phyloP scores from a whole-genome alignment of 2,888 invertebrate genomes.

The Metacarcinus magister region DNA sequence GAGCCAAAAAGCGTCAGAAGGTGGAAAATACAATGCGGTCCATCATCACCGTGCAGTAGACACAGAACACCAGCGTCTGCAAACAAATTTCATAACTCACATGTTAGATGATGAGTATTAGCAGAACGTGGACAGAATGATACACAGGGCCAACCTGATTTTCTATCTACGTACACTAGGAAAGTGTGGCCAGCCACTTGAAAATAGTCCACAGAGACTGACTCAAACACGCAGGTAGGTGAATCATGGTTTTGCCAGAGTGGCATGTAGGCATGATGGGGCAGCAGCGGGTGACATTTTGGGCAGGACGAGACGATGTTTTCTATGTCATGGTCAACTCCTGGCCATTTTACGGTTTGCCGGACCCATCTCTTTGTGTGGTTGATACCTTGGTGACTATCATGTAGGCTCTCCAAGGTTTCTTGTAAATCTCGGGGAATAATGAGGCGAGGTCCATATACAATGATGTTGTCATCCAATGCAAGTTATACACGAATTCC shows the following conservation, averaged over 20 bases:
- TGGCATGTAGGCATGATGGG: neutral
- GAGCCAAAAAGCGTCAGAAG: neutral
- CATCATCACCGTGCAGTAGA: neutral
- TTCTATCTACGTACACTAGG: constrained; percentile 62
- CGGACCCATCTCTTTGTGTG: constrained; percentile 77
- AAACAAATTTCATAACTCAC: neutral
- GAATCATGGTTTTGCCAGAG: neutral
- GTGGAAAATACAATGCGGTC: too few species aligned
- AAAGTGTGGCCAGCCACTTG: constrained; percentile 54
- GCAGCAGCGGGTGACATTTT: neutral
- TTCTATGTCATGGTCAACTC: constrained; percentile 78
- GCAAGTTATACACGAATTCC: constrained; percentile 45
- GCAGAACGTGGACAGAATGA: constrained; percentile 11
- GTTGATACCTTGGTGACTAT: constrained; percentile 77
- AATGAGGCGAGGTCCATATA: constrained; percentile 80
- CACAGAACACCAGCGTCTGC: neutral
- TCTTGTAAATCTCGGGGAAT: constrained; percentile 72
- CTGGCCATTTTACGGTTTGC: constrained; percentile 78
- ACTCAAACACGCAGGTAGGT: constrained; percentile 56
- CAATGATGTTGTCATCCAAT: constrained; percentile 69
- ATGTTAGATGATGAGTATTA: neutral
- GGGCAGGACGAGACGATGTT: neutral
- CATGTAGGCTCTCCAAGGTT: constrained; percentile 77
- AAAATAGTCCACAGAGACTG: constrained; percentile 61
- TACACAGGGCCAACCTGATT: constrained; percentile 54